Conservation (phyloP, 2,113 vertebrate genomes). For the Oplegnathus fasciatus region DNA sequence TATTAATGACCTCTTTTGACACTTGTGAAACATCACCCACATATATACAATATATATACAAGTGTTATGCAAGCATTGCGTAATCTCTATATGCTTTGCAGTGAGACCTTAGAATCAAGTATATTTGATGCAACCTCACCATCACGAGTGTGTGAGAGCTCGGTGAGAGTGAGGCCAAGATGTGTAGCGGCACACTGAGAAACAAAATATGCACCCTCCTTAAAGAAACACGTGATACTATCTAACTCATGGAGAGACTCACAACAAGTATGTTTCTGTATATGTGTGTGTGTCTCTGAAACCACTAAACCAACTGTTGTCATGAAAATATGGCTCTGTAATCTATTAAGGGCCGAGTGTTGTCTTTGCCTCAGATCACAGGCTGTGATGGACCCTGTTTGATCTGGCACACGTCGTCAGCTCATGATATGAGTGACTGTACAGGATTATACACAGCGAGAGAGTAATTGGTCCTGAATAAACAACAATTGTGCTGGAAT, state of each 20-base stretch:
- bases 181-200: constrained; percentile 1
- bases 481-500: constrained; percentile 71
- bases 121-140: constrained; percentile 28
- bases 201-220: background rate
- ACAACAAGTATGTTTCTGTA: background rate
- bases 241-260: background rate
- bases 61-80: constrained; percentile 69
- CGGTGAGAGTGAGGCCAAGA: background rate
- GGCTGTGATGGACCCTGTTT: constrained; percentile 59
- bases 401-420: constrained; percentile 61
- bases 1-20: constrained; percentile 52
- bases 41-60: constrained; percentile 26
- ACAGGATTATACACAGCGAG: constrained; percentile 55
- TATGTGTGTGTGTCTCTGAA: background rate
- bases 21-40: constrained; percentile 71
- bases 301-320: constrained; percentile 55
- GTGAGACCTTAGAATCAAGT: constrained; percentile 33
- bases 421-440: constrained; percentile 44
- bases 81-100: constrained; percentile 53
- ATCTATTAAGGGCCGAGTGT: constrained; percentile 49
- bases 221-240: background rate
- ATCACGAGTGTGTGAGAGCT: constrained; percentile 10
- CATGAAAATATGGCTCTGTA: constrained; percentile 41
- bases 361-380: constrained; percentile 53
- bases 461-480: constrained; percentile 68